A percentile compares a stretch with the other conserved stretches of the same genome.
Conservation (phyloP, 2,113 vertebrate genomes). For the Xiphorhynchus elegans region DNA sequence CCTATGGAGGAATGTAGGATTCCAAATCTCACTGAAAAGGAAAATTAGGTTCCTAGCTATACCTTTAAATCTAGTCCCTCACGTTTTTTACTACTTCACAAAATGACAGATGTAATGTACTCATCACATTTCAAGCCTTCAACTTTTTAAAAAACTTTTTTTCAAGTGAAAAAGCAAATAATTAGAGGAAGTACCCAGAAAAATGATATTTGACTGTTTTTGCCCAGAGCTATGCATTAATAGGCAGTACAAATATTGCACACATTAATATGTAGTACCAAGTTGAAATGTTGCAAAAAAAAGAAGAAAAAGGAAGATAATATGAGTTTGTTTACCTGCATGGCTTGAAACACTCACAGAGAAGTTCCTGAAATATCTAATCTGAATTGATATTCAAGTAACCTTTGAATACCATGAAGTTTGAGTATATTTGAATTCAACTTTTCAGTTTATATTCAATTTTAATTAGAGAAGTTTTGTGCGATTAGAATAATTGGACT, state of each 20-base stretch:
- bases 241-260: neutral
- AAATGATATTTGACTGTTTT: neutral
- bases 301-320: neutral
- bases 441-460: neutral
- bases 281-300: neutral
- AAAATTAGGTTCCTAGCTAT: neutral
- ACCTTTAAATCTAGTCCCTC: neutral
- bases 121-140: neutral
- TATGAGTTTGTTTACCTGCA: neutral
- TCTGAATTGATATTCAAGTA: neutral
- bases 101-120: neutral
- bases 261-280: neutral
- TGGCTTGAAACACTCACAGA: neutral
- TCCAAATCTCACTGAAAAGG: neutral
- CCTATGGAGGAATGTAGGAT: neutral
- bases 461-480: neutral
- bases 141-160: neutral
- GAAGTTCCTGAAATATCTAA: neutral
- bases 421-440: neutral
- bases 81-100: neutral
- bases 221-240: neutral
- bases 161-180: neutral
- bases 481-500: neutral
- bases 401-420: neutral
- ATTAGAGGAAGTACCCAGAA: neutral